Conservation (phyloP, 2,113 vertebrate genomes). For the Scortum barcoo region DNA sequence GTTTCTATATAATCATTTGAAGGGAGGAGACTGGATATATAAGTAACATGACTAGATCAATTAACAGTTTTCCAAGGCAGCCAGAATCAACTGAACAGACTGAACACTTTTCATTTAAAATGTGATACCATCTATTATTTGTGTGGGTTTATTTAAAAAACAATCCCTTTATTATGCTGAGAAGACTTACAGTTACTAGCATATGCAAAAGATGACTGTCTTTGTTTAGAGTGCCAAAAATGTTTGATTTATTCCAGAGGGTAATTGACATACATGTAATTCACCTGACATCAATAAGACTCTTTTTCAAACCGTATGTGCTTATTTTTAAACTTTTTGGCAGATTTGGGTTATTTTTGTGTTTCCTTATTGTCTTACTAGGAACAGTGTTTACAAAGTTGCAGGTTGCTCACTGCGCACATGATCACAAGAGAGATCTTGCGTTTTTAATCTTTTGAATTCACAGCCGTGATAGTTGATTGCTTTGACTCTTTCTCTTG, state of each 20-base stretch:
- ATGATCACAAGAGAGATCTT: conserved; percentile 9
- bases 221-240: conserved; percentile 1
- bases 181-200: background rate
- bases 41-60: background rate
- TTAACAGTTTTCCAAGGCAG: background rate
- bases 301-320: conserved; percentile 21
- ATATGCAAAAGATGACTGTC: background rate
- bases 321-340: background rate
- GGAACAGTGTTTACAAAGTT: conserved; percentile 10
- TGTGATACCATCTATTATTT: conserved; percentile 8
- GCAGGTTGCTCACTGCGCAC: background rate
- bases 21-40: background rate
- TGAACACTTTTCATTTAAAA: background rate
- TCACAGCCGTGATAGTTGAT: background rate
- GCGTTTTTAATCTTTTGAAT: background rate
- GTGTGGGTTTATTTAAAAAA: background rate
- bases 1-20: background rate
- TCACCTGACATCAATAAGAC: background rate
- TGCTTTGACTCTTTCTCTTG: background rate
- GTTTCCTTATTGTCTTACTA: background rate
- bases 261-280: background rate
- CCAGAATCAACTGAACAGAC: background rate
- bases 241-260: conserved; percentile 10
- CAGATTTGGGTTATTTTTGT: background rate
- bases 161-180: conserved; percentile 5